Base-by-base conservation (phyloP, 64 coral and sea anemone genomes). In the Stylophora pistillata region DNA sequence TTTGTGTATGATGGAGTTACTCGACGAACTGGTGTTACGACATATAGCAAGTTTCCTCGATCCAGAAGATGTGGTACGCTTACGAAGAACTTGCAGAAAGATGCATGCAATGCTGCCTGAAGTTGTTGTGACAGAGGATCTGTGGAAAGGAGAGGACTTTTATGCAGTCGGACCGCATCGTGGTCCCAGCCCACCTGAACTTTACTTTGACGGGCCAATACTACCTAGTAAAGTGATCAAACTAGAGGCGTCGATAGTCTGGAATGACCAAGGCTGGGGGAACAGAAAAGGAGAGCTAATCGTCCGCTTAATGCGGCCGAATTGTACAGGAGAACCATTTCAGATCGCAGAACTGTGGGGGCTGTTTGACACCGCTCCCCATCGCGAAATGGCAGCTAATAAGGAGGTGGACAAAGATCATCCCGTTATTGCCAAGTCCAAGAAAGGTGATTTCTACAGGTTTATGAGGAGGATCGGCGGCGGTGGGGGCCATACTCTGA, bases 321-420 rank as follows among this genome's bases (percentile, higher is more conserved):
- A 2, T 73, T 34, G 15, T 5, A 56, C 27, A 33, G 78, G 55
- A 25, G 4, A 84, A 7, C 25, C 13, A 3, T 47, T 54, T 10
- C 62, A 76, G 54, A 30, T 94, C 5, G 92, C 92, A 6, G 80
- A 86, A 15, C n/a, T 69, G 10, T 20, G 78, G 17, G 3, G 55
- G 18, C 18, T 94, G 72, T 94, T 94, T 86, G 92, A 87, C 5
- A 89, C 89, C 55, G 92, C 92, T 28, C 79, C 86, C 29, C 87
- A 94, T 17, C 13, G 72, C 0, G 13, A 68, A 55, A 85, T 37
- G 72, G 18, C 20, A 21, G 62, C 62, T 25, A 9, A n/a, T 3
- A 18, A 58, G 18, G 2, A 5, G 21, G 41, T 12, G 80, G 72
- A 13, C 55, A 85, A 5, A 29, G 13, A 78, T 15, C 77, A 85